Evolutionary conservation across 2,797 vertebrate species (phyloP), one percentile per base, ranked within the genome.

Genomic region (Sebastes umbrosus): DNA sequence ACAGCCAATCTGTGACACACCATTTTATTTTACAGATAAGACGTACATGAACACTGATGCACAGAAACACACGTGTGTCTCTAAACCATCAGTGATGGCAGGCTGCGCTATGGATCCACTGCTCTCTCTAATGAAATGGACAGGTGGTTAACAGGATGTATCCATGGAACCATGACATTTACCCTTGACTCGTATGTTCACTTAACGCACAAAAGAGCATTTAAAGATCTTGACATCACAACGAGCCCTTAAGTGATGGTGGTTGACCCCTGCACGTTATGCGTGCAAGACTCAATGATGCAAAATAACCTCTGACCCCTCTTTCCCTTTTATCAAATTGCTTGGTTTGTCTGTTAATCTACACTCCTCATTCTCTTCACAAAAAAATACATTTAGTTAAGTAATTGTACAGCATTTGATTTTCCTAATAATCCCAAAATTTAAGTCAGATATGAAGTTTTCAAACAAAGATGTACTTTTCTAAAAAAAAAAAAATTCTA

Each of bases 101-200:
- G 43, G 57, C 76, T 36, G 43, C 0, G 5, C 32, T 67, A 34
- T 75, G n/a, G 62, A 78, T 25, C 36, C 25, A 5, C 62, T 22
- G 27, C 25, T 75, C 58, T 79, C 54, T 74, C 25, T 74, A 69
- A 84, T 78, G 72, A 70, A 82, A 86, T 75, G 67, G 80, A 74
- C 59, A 54, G 12, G 27, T 32, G 25, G 72, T 83, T 80, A 76
- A 88, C 57, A 59, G 73, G 70, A 78, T 32, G 29, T 34, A 31
- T 70, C 66, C 31, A 8, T 62, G 79, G 62, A 69, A 80, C 43
- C 29, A 20, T 79, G 74, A 64, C 69, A 85, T 89, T 79, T 75
- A 77, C 43, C 79, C 78, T 70, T 29, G 31, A 78, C 63, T 69
- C 34, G 8, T 58, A 22, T 36, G 65, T 79, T 84, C 39, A 57